phyloP scores from a whole-genome alignment of 1,140 invertebrate genomes.

The Danaus plexippus region DNA sequence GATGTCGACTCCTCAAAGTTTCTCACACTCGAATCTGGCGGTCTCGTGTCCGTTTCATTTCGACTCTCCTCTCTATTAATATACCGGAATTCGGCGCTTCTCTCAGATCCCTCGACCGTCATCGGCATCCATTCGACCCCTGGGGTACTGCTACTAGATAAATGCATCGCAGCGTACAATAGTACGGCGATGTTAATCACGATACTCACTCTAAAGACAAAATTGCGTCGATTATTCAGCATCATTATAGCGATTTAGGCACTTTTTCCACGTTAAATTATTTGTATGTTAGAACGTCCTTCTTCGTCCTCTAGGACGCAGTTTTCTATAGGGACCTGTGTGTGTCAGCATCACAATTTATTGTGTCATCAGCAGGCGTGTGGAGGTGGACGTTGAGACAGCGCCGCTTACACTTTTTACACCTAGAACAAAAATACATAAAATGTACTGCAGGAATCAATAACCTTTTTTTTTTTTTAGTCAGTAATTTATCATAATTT shows the following conservation, averaged over 20 bases:
- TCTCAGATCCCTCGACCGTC: constrained; percentile 45
- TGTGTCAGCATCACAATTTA: constrained; percentile 68
- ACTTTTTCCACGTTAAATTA: constrained; percentile 50
- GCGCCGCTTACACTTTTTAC: constrained; percentile 37
- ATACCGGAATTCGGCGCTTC: constrained; percentile 44
- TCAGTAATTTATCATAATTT: too few relatives aligned
- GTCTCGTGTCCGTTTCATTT: constrained; percentile 39
- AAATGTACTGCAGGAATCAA: too few relatives aligned
- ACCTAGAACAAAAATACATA: constrained; percentile 37
- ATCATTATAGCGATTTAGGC: constrained; percentile 56
- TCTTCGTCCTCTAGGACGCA: constrained; percentile 68
- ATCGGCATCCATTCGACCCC: constrained; percentile 49
- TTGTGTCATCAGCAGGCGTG: constrained; percentile 58
- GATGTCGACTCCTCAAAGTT: constrained; percentile 56
- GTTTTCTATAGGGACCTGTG: constrained; percentile 60
- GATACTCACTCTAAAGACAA: constrained; percentile 81
- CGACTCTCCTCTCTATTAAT: constrained; percentile 40
- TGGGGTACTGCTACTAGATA: constrained; percentile 41
- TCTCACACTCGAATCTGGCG: constrained; percentile 36
- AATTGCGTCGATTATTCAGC: constrained; percentile 75
- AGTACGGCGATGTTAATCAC: constrained; percentile 80
- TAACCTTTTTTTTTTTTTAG: too few relatives aligned
- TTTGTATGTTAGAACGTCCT: constrained; percentile 55
- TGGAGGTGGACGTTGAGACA: constrained; percentile 46
- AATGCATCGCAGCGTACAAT: constrained; percentile 72